Percentiles rank a stretch among this genome's conserved stretches.
Evolutionary conservation across 2,113 vertebrate genomes (phyloP).

Genomic region (Alexandromys fortis): DNA sequence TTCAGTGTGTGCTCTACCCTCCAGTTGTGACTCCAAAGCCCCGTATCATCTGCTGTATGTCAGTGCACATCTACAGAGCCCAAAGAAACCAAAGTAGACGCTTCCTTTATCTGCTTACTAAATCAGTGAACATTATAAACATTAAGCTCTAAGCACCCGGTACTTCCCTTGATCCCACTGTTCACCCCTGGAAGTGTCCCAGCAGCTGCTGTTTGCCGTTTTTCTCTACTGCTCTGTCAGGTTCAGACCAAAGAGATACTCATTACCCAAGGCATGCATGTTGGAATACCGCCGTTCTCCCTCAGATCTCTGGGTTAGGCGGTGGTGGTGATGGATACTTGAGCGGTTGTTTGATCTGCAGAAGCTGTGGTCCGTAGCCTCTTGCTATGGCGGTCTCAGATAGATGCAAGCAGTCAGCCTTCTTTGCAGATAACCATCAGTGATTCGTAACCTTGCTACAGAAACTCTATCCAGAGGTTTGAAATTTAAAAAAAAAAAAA

Average conservation of each 20-base stretch:
- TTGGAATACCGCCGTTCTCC: background rate
- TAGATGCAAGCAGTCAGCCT: background rate
- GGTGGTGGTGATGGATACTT: background rate
- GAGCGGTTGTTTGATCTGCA: background rate
- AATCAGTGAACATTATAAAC: background rate
- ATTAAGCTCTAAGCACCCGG: background rate
- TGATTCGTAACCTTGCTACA: background rate
- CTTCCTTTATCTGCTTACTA: background rate
- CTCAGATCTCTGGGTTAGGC: background rate
- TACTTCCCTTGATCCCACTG: background rate
- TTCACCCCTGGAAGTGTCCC: background rate
- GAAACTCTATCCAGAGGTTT: background rate
- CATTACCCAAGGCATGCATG: background rate
- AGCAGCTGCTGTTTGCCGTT: background rate
- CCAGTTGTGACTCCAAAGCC: background rate
- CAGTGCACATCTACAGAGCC: background rate
- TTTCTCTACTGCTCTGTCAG: background rate
- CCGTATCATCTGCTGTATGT: rapidly evolving
- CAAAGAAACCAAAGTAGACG: background rate
- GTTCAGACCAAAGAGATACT: background rate
- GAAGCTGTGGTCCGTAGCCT: background rate
- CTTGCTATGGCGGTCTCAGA: background rate
- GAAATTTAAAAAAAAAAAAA: background rate
- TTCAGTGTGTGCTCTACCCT: rapidly evolving
- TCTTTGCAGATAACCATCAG: background rate